Conservation (phyloP, 2,113 vertebrate genomes). For the Misgurnus anguillicaudatus region DNA sequence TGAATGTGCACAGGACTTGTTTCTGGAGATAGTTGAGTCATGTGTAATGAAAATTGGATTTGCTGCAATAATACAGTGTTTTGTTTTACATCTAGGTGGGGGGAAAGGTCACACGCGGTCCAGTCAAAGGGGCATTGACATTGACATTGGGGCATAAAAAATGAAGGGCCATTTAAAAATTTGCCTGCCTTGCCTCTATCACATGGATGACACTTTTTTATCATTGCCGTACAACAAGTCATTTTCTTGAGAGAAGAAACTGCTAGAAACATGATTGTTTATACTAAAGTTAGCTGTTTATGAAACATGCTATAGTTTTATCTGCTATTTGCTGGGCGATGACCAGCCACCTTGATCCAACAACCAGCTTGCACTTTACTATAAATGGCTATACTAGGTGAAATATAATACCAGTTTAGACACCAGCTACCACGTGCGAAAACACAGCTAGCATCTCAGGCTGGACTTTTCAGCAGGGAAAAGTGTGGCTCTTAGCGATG, state of each 20-base stretch:
- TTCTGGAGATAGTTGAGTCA: conserved; percentile 19
- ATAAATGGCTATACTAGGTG: no score
- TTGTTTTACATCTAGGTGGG: neutral
- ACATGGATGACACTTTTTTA: neutral
- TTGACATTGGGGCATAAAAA: neutral
- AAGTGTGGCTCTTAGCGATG: neutral
- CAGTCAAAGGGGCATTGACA: neutral
- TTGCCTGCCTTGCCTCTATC: neutral
- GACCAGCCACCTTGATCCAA: no score
- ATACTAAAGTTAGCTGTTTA: no score
- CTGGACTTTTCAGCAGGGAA: neutral
- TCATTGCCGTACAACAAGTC: neutral
- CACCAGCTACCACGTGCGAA: no score
- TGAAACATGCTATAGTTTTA: no score
- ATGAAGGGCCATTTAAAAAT: neutral
- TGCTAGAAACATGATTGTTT: no score
- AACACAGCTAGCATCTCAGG: no score
- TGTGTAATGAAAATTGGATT: conserved; percentile 32
- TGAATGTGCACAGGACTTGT: conserved; percentile 27
- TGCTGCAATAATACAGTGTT: neutral
- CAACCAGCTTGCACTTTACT: no score
- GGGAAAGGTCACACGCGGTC: neutral
- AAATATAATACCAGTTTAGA: no score
- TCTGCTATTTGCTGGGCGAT: no score
- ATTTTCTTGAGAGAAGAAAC: neutral